phyloP scores from a whole-genome alignment of 2,797 vertebrate genomes.

The Cirrhinus mrigala region DNA sequence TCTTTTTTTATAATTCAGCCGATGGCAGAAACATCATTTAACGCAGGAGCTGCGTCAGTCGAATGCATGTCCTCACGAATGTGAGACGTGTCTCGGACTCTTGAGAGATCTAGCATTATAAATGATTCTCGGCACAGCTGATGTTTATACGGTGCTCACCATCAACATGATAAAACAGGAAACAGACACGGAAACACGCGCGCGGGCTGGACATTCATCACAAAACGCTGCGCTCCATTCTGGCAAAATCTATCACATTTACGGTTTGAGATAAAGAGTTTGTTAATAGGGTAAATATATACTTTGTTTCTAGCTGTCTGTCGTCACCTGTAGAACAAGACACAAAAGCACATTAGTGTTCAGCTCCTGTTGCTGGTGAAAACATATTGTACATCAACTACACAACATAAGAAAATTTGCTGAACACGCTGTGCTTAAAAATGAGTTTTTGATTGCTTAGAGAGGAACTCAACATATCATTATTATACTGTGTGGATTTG shows the following conservation, averaged over 20 bases:
- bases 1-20: not conserved
- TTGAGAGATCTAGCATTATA: slow-evolving; percentile 34
- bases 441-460: no score
- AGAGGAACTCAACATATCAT: no score
- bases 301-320: not conserved
- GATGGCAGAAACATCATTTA: not conserved
- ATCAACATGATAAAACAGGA: slow-evolving; percentile 45
- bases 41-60: not conserved
- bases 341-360: not conserved
- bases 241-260: slow-evolving; percentile 32
- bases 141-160: slow-evolving; percentile 45
- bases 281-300: not conserved
- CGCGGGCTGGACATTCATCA: slow-evolving; percentile 41
- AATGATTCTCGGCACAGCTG: slow-evolving; percentile 37
- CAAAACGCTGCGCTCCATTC: slow-evolving; percentile 31
- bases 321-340: not conserved
- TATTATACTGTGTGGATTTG: no score
- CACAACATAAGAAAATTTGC: not conserved
- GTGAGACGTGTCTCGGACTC: slow-evolving; percentile 39
- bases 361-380: no score
- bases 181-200: slow-evolving; percentile 45
- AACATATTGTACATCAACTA: not conserved
- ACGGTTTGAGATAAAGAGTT: slow-evolving; percentile 16
- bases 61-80: no score
- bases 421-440: not conserved